Evolutionary conservation across 2,888 invertebrate species (phyloP), one percentile per base, ranked within the genome.

Genomic region (Andrena minutula): DNA sequence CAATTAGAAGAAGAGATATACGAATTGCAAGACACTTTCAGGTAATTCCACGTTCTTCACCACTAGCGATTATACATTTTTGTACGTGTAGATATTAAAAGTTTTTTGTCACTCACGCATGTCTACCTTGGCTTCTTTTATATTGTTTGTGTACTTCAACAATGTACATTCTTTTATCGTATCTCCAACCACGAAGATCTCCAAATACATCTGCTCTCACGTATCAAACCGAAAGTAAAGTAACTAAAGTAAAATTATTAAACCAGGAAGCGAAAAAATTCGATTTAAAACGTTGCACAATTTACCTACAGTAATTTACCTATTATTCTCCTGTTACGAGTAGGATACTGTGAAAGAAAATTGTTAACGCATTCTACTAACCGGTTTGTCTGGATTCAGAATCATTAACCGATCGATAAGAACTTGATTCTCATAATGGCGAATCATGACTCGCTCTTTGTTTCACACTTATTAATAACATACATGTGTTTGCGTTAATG

Each of bases 1-100:
- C 98, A 99, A 91, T 95, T 99, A 91, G 99, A 99, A 92, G 97
- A 98, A 85, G 99, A 99, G 95, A 99, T 99, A 94, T 99, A 99
- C 92, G 99, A 99, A 94, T 97, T 99, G 96, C 99, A 99, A 93
- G 99, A 99, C 93, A 98, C 97, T 93, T 98, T 98, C 94, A 96
- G 97, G 95, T 96, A 93, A 70, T 74, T 47, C 51, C 53, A 30
- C 16, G 53, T n/a, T 35, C 49, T 58, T 72, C 61, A 23, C 10
- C 3, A 63, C 28, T 30, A 6, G 1, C 23, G 4, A 47, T 51
- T 60, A 63, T 26, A 23, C 47, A 71, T 20, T 68, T 63, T 65
- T 26, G 8, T 75, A 73, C 28, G 16, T 28, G 35, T 23, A 65
- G 8, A 32, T 12, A 26, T 30, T 26, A 26, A 6, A 56, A 68